phyloP scores from a whole-genome alignment of 2,888 invertebrate species.

The Psylliodes chrysocephalus region DNA sequence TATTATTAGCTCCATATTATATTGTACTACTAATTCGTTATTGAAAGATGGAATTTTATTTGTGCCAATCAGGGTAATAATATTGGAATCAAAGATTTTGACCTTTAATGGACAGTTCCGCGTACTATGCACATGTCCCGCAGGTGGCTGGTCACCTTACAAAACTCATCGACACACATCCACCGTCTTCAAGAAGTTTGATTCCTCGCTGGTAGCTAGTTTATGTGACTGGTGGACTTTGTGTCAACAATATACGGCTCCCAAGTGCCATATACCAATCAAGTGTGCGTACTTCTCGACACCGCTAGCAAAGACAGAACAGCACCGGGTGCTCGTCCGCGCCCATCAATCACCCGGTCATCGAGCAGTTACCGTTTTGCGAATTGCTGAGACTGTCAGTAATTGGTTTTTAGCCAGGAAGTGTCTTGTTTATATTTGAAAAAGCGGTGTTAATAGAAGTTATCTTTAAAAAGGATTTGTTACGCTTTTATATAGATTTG shows the following conservation, averaged over 20 bases:
- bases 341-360: constrained; percentile 31
- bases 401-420: constrained; percentile 29
- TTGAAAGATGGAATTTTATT: too few species aligned
- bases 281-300: constrained; percentile 34
- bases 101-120: constrained; percentile 14
- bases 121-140: constrained; percentile 11
- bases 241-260: constrained; percentile 44
- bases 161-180: constrained; percentile 16
- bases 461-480: too few species aligned
- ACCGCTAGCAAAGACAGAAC: constrained; percentile 27
- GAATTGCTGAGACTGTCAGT: constrained; percentile 25
- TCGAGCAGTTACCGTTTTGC: constrained; percentile 19
- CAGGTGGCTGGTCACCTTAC: constrained; percentile 1
- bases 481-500: too few species aligned
- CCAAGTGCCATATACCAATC: constrained; percentile 47
- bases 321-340: constrained; percentile 25
- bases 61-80: too few species aligned
- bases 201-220: constrained; percentile 31
- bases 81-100: too few species aligned
- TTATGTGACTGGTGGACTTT: constrained; percentile 50
- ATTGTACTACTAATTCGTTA: too few species aligned
- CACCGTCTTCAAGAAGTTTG: constrained; percentile 1
- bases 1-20: too few species aligned
- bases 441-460: too few species aligned
- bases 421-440: constrained; percentile 12